These are phyloP conservation scores for Scomber colias DNA, from an alignment of 2,113 vertebrate genomes.

Conservation along the genomic window DNA sequence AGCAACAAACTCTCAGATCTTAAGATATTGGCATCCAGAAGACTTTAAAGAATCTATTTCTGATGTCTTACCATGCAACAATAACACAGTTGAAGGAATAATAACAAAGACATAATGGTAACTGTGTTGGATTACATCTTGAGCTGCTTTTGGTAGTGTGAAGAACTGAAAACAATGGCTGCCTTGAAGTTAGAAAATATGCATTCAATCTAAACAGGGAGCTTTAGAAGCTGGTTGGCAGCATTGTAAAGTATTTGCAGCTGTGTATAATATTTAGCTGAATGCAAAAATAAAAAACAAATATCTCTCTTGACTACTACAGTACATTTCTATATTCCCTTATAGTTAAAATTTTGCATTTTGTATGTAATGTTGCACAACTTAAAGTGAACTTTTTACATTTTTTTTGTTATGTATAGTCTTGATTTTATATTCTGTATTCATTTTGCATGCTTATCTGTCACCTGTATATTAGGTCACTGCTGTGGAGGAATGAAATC, in stretches of 20 bases:
- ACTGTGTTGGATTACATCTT: too few species aligned
- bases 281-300: not conserved
- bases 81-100: not conserved
- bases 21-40: not conserved
- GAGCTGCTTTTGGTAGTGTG: not conserved
- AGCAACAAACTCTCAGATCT: not conserved
- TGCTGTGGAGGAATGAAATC: too few species aligned
- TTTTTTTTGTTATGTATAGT: too few species aligned
- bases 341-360: too few species aligned
- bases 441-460: too few species aligned
- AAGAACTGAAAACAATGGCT: not conserved
- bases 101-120: too few species aligned
- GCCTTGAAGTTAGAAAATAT: not conserved
- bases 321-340: not conserved
- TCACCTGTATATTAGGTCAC: too few species aligned
- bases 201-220: not conserved
- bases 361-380: too few species aligned
- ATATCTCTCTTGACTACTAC: not conserved
- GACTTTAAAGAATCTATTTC: constrained; percentile 11
- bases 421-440: too few species aligned
- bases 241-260: not conserved
- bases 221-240: not conserved
- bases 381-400: too few species aligned
- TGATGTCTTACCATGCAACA: not conserved
- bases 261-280: not conserved